Conservation (phyloP, 2,113 vertebrate genomes). For the Poecile atricapillus region DNA sequence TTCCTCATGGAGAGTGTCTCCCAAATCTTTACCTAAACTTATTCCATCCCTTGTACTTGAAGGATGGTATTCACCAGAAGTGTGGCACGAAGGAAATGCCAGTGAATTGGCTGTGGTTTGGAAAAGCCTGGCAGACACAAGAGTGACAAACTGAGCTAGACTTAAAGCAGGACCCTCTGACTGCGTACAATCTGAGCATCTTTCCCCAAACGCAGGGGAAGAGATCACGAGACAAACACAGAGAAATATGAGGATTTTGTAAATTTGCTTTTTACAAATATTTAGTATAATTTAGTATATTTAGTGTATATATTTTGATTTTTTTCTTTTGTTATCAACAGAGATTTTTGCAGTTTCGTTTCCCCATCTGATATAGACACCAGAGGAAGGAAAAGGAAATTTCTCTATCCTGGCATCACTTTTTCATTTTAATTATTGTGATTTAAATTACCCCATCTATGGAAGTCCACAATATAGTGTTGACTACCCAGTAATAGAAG, state of each 20-base stretch:
- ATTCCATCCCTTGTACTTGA: background rate
- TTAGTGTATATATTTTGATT: background rate
- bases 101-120: background rate
- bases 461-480: background rate
- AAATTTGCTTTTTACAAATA: background rate
- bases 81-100: background rate
- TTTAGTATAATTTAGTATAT: background rate
- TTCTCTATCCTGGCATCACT: background rate
- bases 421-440: constrained; percentile 29
- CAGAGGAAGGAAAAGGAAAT: background rate
- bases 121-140: background rate
- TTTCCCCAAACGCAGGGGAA: background rate
- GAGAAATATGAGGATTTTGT: background rate
- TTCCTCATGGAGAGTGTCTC: background rate
- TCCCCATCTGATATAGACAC: background rate
- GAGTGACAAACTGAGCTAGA: background rate
- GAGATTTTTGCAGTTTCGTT: background rate
- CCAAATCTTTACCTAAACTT: background rate
- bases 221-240: background rate
- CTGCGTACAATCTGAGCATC: background rate
- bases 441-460: background rate
- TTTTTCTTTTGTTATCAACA: background rate
- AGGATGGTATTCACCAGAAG: background rate
- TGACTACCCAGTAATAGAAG: constrained; percentile 4
- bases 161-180: background rate